These are phyloP conservation scores for Anadara kagoshimensis DNA, from an alignment of 1,140 invertebrate genomes.

Conservation along the genomic window DNA sequence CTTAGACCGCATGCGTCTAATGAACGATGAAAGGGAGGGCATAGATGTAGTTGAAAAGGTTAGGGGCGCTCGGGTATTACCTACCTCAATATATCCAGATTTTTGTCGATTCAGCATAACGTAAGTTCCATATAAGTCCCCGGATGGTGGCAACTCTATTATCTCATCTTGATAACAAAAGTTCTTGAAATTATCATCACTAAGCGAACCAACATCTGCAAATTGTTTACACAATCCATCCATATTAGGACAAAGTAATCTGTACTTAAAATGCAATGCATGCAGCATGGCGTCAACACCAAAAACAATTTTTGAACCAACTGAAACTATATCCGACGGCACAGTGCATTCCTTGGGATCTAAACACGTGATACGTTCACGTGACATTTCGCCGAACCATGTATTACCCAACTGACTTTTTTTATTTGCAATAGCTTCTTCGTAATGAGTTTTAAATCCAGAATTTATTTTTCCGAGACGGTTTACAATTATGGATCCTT, in stretches of 20 bases:
- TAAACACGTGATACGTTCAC: neutral
- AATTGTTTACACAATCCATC: slow-evolving; percentile 50
- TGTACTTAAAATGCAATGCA: slow-evolving; percentile 38
- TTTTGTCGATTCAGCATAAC: slow-evolving; percentile 44
- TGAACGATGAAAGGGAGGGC: neutral
- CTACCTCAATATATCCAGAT: slow-evolving; percentile 46
- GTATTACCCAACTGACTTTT: slow-evolving; percentile 26
- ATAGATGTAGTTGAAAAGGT: too few relatives aligned
- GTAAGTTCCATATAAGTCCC: slow-evolving; percentile 20
- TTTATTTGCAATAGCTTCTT: neutral
- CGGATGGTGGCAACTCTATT: neutral
- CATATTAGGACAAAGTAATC: slow-evolving; percentile 38
- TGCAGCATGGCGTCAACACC: slow-evolving; percentile 51
- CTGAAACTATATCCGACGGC: slow-evolving; percentile 22
- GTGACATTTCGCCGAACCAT: slow-evolving; percentile 32
- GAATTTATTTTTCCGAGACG: slow-evolving; percentile 43
- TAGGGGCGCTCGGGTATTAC: neutral
- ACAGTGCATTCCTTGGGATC: slow-evolving; percentile 12
- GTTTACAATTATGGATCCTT: slow-evolving; percentile 52
- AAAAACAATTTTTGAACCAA: slow-evolving; percentile 41
- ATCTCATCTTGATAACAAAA: slow-evolving; percentile 24
- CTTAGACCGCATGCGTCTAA: too few relatives aligned
- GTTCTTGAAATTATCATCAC: slow-evolving; percentile 20
- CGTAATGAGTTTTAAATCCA: slow-evolving; percentile 45
- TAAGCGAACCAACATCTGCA: slow-evolving; percentile 13